Conservation (phyloP, 37 sponge, comb jelly and placozoan species). For the Amphimedon queenslandica region DNA sequence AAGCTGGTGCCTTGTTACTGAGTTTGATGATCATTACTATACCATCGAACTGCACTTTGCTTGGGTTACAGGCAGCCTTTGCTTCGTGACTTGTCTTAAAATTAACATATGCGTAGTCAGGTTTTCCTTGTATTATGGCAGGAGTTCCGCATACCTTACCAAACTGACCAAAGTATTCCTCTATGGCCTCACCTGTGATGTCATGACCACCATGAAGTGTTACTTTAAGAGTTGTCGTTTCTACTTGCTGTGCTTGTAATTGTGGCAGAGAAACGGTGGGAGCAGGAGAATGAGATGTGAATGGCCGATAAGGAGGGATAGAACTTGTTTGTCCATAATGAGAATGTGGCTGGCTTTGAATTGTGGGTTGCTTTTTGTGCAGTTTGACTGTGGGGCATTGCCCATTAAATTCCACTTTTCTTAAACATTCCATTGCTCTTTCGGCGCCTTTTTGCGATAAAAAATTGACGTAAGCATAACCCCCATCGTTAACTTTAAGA, state of each 20-base stretch:
- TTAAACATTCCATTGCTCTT: background rate
- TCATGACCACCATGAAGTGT: slow-evolving; percentile 1
- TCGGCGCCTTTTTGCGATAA: background rate
- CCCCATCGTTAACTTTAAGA: slow-evolving; percentile 9
- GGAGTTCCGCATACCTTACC: slow-evolving; percentile 9
- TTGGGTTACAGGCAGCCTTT: background rate
- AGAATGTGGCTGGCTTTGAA: background rate
- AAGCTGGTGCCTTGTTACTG: no score
- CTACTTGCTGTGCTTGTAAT: background rate
- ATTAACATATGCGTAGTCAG: slow-evolving; percentile 34
- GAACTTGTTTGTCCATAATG: no score
- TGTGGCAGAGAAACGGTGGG: background rate
- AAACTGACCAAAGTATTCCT: slow-evolving; percentile 20
- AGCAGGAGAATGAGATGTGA: background rate
- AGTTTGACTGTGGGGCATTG: background rate
- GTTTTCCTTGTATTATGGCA: slow-evolving; percentile 7
- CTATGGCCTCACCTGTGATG: slow-evolving; percentile 9
- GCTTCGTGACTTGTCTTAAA: slow-evolving; percentile 4
- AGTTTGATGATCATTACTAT: background rate
- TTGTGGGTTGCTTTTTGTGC: no score
- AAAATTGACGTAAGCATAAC: slow-evolving; percentile 27
- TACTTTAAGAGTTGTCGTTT: background rate
- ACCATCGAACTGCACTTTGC: background rate
- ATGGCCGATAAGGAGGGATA: background rate
- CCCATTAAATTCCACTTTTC: background rate